Conservation (phyloP, 2,113 vertebrate genomes). For the Triplophysa tibetana region DNA sequence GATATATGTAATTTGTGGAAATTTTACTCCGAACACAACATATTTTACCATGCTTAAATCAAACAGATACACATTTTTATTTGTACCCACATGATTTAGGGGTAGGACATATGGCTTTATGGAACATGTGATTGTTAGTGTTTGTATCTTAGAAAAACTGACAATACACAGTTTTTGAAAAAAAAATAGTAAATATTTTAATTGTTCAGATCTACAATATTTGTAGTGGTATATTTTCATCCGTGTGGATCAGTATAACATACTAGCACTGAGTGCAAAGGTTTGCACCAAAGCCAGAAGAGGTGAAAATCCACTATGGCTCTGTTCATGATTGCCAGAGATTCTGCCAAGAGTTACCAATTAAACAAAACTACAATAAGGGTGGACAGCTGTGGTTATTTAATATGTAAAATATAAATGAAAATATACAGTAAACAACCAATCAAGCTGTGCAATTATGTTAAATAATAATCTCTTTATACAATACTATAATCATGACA, state of each 20-base stretch:
- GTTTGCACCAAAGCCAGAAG: not conserved
- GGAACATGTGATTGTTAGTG: no score
- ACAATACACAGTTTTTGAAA: not conserved
- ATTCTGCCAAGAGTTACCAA: not conserved
- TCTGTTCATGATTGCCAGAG: not conserved
- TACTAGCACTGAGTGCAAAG: not conserved
- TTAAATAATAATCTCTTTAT: constrained; percentile 63
- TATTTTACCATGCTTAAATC: not conserved
- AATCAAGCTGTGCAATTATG: not conserved
- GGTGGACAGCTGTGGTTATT: not conserved
- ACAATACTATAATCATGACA: constrained; percentile 58
- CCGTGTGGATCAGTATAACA: not conserved
- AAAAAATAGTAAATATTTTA: constrained; percentile 2
- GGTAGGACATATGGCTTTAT: not conserved
- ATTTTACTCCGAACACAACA: not conserved
- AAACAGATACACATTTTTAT: no score
- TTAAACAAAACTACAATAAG: not conserved
- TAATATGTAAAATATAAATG: constrained; percentile 1
- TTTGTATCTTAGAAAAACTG: not conserved
- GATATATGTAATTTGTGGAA: constrained; percentile 70
- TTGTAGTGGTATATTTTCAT: not conserved
- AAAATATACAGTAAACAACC: constrained; percentile 14
- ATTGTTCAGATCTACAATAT: constrained; percentile 2
- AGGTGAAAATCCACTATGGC: not conserved
- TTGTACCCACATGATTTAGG: not conserved